Percentiles rank a stretch among this genome's conserved stretches.
These are phyloP conservation scores for Paraplagusia blochii DNA, from an alignment of 2,113 vertebrate species.

Conservation along the genomic window DNA sequence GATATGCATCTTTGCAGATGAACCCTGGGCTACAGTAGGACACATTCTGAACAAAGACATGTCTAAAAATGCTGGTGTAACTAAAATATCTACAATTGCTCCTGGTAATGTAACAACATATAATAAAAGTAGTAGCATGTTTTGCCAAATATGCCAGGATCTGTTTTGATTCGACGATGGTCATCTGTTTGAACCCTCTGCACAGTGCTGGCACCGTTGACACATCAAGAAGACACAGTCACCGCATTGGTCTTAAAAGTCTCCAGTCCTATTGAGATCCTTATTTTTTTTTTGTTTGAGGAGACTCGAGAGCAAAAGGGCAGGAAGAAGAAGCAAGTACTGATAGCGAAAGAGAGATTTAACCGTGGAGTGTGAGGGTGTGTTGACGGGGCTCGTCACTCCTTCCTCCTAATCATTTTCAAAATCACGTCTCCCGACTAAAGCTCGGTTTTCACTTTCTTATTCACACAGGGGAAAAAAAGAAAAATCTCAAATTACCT, in stretches of 20 bases:
- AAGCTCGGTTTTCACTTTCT: constrained; percentile 41
- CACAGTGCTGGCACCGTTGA: constrained; percentile 66
- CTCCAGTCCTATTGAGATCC: constrained; percentile 34
- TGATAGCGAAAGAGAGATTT: constrained; percentile 37
- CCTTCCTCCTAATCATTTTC: constrained; percentile 55
- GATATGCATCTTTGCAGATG: constrained; percentile 69
- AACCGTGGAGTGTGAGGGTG: constrained; percentile 40
- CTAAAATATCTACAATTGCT: constrained; percentile 49
- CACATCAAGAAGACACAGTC: constrained; percentile 58
- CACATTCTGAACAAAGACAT: constrained; percentile 56
- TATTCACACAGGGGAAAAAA: constrained; percentile 53
- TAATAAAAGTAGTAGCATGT: constrained; percentile 35
- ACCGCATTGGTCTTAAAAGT: constrained; percentile 51
- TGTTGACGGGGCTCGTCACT: constrained; percentile 30
- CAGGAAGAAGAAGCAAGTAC: constrained; percentile 32
- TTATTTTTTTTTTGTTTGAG: constrained; percentile 17
- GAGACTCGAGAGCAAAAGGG: constrained; percentile 21
- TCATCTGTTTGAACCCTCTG: constrained; percentile 71
- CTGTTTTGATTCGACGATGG: constrained; percentile 67
- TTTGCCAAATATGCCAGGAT: constrained; percentile 51
- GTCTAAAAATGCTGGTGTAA: constrained; percentile 47
- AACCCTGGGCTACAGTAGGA: constrained; percentile 52
- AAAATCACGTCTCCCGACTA: constrained; percentile 45
- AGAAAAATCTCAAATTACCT: constrained; percentile 53
- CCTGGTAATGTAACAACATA: constrained; percentile 22